A percentile compares a stretch with the other conserved stretches of the same genome.
Conservation (phyloP, 92 coral and sea anemone genomes). For the Metridium senile region DNA sequence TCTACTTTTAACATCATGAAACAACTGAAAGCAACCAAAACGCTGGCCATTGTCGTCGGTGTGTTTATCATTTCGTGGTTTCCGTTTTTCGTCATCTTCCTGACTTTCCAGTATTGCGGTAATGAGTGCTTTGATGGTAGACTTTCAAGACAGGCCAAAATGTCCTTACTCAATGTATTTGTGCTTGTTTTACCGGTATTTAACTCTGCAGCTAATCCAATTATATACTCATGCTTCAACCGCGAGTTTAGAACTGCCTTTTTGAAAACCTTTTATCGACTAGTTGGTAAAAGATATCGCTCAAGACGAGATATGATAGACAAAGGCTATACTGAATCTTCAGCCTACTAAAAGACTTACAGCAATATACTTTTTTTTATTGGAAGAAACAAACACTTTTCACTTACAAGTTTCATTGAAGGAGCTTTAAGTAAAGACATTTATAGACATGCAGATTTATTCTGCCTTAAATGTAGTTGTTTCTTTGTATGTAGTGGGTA, state of each 20-base stretch:
- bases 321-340: background rate
- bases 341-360: background rate
- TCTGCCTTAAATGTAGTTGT: too few relatives aligned
- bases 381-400: background rate
- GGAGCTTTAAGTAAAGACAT: too few relatives aligned
- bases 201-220: constrained; percentile 96
- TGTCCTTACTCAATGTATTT: constrained; percentile 56
- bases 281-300: constrained; percentile 45
- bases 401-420: background rate
- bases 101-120: constrained; percentile 80
- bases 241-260: constrained; percentile 91
- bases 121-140: constrained; percentile 45
- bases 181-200: constrained; percentile 82
- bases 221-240: constrained; percentile 93
- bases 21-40: constrained; percentile 96
- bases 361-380: background rate
- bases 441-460: too few relatives aligned
- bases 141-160: constrained; percentile 27
- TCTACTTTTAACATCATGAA: constrained; percentile 77
- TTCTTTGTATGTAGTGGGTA: too few relatives aligned
- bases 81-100: constrained; percentile 89
- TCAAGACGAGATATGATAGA: background rate
- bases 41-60: constrained; percentile 92
- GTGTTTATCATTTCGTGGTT: constrained; percentile 91
- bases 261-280: constrained; percentile 62